Percentiles rank a stretch among this genome's conserved stretches.
phyloP scores from a whole-genome alignment of 2,888 invertebrate genomes.

The Molanna angustata region DNA sequence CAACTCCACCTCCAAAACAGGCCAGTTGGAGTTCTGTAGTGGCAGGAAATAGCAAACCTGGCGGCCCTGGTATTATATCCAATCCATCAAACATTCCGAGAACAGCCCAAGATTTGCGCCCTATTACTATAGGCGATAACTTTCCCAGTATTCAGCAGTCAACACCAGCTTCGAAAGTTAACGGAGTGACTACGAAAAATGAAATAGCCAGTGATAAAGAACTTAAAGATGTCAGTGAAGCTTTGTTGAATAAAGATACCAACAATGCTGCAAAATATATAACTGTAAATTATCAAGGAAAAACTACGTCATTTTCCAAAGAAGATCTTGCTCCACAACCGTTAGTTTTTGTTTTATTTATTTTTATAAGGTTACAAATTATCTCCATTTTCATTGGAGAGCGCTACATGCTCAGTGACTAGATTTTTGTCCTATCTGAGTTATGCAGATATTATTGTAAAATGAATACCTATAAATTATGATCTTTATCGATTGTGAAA shows the following conservation, averaged over 20 bases:
- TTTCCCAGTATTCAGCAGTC: not conserved
- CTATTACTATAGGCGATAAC: slow-evolving; percentile 15
- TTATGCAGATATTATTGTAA: no score
- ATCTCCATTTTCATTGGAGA: no score
- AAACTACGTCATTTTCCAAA: slow-evolving; percentile 65
- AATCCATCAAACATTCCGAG: slow-evolving; percentile 34
- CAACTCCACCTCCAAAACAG: slow-evolving; percentile 29
- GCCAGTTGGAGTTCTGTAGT: slow-evolving; percentile 47
- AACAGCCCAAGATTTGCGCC: slow-evolving; percentile 10
- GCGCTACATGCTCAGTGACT: no score
- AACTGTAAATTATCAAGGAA: slow-evolving; percentile 71
- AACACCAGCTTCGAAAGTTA: slow-evolving; percentile 42
- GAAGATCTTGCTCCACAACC: slow-evolving; percentile 72
- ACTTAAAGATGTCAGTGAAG: slow-evolving; percentile 67
- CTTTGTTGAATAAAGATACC: slow-evolving; percentile 65
- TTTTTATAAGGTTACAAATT: not conserved
- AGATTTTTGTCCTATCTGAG: no score
- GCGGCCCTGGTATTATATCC: slow-evolving; percentile 5
- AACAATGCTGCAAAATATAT: slow-evolving; percentile 71
- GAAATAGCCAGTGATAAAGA: slow-evolving; percentile 60
- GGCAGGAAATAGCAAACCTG: slow-evolving; percentile 39
- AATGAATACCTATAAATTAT: no score
- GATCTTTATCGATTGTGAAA: no score
- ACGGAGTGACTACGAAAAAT: no score
- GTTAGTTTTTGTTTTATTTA: slow-evolving; percentile 55